A percentile compares a stretch with the other conserved stretches of the same genome.
Conservation (phyloP, 1,140 invertebrate species). For the Berghia stephanieae region DNA sequence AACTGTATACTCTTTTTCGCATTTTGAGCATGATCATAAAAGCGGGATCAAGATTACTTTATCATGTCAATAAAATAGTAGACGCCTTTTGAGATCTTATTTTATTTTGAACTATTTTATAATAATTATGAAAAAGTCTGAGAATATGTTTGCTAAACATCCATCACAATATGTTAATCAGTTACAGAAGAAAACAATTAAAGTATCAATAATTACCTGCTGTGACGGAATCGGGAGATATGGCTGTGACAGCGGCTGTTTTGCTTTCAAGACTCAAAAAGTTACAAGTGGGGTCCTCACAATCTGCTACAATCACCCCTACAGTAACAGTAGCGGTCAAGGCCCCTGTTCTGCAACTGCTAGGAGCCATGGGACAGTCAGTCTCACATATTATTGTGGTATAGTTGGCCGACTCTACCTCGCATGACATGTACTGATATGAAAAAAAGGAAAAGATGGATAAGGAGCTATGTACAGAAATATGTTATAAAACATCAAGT, state of each 20-base stretch:
- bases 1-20: background rate
- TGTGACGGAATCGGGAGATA: background rate
- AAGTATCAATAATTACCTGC: too few species aligned
- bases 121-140: background rate
- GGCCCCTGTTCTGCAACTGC: background rate
- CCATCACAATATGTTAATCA: too few species aligned
- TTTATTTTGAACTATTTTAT: background rate
- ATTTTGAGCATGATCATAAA: too few species aligned
- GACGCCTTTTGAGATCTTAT: background rate
- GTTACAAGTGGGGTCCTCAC: background rate
- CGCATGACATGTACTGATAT: constrained; percentile 28
- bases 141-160: too few species aligned
- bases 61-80: background rate
- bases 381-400: constrained; percentile 40
- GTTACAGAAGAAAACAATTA: too few species aligned
- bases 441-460: too few species aligned
- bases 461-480: too few species aligned
- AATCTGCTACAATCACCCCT: background rate
- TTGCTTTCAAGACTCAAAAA: background rate
- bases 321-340: background rate
- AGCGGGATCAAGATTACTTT: background rate
- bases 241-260: background rate
- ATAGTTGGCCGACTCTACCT: constrained; percentile 33
- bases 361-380: background rate
- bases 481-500: too few species aligned